phyloP scores from a whole-genome alignment of 23 tunicate genomes.

The Trididemnum nubilum region DNA sequence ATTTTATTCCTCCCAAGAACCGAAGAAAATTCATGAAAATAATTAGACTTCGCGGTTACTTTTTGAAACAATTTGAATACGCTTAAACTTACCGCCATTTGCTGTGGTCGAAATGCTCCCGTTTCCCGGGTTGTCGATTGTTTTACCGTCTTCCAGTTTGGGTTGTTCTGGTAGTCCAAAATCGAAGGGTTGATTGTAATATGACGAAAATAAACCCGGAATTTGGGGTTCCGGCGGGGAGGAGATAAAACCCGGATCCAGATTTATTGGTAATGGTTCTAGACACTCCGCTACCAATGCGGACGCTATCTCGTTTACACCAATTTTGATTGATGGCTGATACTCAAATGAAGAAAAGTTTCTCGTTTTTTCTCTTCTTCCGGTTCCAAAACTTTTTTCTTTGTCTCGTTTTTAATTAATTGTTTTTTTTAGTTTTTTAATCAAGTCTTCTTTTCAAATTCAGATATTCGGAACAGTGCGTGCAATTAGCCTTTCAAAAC shows the following conservation, averaged over 20 bases:
- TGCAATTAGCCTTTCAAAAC: too few species aligned
- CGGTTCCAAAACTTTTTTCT: neutral
- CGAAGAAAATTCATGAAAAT: too few species aligned
- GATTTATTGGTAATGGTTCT: constrained; percentile 23
- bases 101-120: constrained; percentile 37
- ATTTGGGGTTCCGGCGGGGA: constrained; percentile 30
- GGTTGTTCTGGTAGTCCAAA: neutral
- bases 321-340: constrained; percentile 31
- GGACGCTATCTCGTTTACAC: constrained; percentile 41
- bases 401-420: neutral
- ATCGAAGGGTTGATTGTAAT: constrained; percentile 27
- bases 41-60: too few species aligned
- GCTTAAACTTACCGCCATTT: constrained; percentile 44
- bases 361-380: neutral
- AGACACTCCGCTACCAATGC: constrained; percentile 37
- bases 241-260: constrained; percentile 43
- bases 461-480: too few species aligned
- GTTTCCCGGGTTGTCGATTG: neutral
- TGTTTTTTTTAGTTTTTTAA: too few species aligned
- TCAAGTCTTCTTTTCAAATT: too few species aligned
- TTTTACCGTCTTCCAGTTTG: constrained; percentile 26
- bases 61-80: too few species aligned
- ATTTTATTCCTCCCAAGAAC: too few species aligned
- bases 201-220: constrained; percentile 35
- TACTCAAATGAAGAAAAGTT: neutral